Conservation (phyloP, 1,140 invertebrate genomes). For the Neodiprion fabricii region DNA sequence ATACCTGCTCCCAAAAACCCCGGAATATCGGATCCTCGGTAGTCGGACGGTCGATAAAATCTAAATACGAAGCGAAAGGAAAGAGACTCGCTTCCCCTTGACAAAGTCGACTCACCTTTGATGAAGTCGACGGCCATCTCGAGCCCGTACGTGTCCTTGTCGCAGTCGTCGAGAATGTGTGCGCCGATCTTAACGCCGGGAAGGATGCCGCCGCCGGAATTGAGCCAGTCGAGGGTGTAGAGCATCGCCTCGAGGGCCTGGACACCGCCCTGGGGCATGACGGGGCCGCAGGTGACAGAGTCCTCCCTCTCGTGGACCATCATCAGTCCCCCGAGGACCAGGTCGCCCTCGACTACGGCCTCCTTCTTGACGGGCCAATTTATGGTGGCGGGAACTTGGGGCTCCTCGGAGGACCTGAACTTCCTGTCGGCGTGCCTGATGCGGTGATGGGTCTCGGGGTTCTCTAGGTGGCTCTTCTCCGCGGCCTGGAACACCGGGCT, state of each 20-base stretch:
- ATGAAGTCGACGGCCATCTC: slow-evolving; percentile 98
- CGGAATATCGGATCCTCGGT: too few species aligned
- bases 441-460: slow-evolving; percentile 34
- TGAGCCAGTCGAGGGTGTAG: slow-evolving; percentile 87
- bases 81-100: neutral
- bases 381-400: slow-evolving; percentile 22
- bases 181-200: slow-evolving; percentile 85
- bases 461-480: slow-evolving; percentile 28
- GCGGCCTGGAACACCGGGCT: neutral
- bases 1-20: too few species aligned
- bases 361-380: slow-evolving; percentile 87
- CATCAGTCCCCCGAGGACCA: slow-evolving; percentile 89
- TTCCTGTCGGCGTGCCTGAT: slow-evolving; percentile 39
- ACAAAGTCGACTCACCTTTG: slow-evolving; percentile 76
- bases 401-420: slow-evolving; percentile 41
- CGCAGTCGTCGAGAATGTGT: slow-evolving; percentile 93
- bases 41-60: too few species aligned
- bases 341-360: slow-evolving; percentile 83
- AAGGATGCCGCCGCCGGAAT: slow-evolving; percentile 67
- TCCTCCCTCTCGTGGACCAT: slow-evolving; percentile 95
- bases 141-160: slow-evolving; percentile 94
- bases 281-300: slow-evolving; percentile 81
- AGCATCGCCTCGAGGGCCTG: slow-evolving; percentile 93
- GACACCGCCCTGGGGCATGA: slow-evolving; percentile 94
- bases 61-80: too few species aligned